Conservation (phyloP, 2,888 invertebrate genomes). For the Acanthococcus lagerstroemiae region DNA sequence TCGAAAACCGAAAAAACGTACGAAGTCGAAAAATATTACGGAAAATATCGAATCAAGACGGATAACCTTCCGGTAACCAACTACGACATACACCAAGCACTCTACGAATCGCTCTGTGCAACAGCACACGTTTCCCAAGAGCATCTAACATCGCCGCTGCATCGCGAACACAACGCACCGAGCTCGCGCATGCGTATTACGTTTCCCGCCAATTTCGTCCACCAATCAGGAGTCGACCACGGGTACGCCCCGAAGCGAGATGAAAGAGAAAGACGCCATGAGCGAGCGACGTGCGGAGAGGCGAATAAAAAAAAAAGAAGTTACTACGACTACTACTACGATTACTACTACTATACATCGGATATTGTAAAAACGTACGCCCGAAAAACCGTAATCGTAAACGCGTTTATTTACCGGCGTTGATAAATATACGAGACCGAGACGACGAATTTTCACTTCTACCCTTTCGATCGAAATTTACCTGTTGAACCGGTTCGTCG, state of each 20-base stretch:
- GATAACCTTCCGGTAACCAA: background rate
- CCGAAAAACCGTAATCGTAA: constrained; percentile 10
- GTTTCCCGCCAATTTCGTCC: constrained; percentile 26
- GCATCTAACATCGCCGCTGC: background rate
- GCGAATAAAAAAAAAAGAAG: background rate
- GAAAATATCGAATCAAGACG: background rate
- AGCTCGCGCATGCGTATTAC: constrained; percentile 10
- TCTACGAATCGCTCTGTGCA: constrained; percentile 10
- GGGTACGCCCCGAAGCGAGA: background rate
- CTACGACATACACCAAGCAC: constrained; percentile 13
- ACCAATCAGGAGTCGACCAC: background rate
- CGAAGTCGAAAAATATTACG: background rate
- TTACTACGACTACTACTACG: background rate
- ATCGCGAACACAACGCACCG: background rate
- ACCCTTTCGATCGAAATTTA: constrained; percentile 24
- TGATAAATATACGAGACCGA: constrained; percentile 1
- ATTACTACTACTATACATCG: background rate
- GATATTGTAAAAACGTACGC: constrained; percentile 4
- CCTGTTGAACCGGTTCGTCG: constrained; percentile 26
- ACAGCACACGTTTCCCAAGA: constrained; percentile 20
- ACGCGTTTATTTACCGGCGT: constrained; percentile 17
- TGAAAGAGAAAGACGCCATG: too few relatives aligned
- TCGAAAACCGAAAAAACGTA: constrained; percentile 7
- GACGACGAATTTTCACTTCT: background rate
- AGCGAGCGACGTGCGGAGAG: too few relatives aligned